A percentile compares a stretch with the other conserved stretches of the same genome.
phyloP scores from a whole-genome alignment of 2,113 vertebrate genomes.

The Acrocephalus kingi region DNA sequence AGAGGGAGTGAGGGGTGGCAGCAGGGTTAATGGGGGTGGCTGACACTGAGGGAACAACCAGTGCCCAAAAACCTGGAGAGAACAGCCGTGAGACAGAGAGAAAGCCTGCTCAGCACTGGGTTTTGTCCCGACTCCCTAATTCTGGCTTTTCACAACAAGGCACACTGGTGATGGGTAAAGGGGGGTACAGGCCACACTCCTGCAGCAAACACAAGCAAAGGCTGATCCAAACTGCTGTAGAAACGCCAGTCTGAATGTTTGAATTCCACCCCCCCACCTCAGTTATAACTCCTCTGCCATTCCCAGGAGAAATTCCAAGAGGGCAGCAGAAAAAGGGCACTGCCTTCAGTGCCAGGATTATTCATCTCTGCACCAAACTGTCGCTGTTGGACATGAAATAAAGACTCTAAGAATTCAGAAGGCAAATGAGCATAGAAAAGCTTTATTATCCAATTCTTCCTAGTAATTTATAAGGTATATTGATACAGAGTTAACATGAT shows the following conservation, averaged over 20 bases:
- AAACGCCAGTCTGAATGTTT: not conserved
- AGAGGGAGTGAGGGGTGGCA: fast-evolving
- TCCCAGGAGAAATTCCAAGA: not conserved
- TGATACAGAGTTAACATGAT: too few species aligned
- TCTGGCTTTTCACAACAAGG: not conserved
- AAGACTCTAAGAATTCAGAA: too few species aligned
- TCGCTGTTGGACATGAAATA: too few species aligned
- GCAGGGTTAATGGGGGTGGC: not conserved
- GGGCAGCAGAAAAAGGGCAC: not conserved
- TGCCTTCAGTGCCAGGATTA: not conserved
- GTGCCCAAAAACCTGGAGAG: not conserved
- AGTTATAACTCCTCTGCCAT: not conserved
- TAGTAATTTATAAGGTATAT: too few species aligned
- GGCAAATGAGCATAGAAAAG: too few species aligned
- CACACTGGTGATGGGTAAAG: not conserved
- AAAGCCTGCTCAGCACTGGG: not conserved
- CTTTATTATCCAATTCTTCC: too few species aligned
- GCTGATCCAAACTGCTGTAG: not conserved
- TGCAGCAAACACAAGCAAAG: not conserved
- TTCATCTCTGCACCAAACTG: not conserved
- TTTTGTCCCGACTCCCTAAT: not conserved
- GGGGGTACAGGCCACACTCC: not conserved
- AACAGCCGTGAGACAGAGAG: not conserved
- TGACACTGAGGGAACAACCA: not conserved
- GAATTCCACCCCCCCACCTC: not conserved